Conservation (phyloP, 1,140 invertebrate genomes). For the Drosophila guanche region DNA sequence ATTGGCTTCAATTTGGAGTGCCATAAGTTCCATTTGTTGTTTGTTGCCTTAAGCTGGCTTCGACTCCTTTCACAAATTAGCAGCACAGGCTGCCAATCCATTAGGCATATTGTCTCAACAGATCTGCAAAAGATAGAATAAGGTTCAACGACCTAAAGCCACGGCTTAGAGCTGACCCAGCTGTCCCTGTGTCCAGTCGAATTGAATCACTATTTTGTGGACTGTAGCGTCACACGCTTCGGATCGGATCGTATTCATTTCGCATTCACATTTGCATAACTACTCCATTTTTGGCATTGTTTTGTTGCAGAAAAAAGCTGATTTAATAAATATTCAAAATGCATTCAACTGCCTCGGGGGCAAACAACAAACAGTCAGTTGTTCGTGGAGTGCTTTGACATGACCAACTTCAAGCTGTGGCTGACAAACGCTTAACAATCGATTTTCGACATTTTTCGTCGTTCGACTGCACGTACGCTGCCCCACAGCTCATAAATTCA, state of each 20-base stretch:
- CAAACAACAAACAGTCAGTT: not conserved
- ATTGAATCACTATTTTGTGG: conserved; percentile 12
- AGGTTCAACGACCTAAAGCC: conserved; percentile 15
- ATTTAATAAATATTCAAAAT: conserved; percentile 45
- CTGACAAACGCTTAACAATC: conserved; percentile 65
- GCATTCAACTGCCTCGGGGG: conserved; percentile 15
- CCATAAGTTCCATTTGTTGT: not conserved
- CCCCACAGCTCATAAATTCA: conserved; percentile 67
- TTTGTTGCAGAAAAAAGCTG: conserved; percentile 25
- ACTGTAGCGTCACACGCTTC: conserved; percentile 17
- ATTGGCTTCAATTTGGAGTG: too few relatives aligned
- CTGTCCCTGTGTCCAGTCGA: conserved; percentile 5
- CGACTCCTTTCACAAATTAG: not conserved
- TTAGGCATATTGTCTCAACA: too few relatives aligned
- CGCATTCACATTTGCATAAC: conserved; percentile 46
- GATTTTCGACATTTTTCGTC: conserved; percentile 62
- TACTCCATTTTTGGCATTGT: conserved; percentile 26
- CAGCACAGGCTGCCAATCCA: too few relatives aligned
- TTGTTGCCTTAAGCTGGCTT: not conserved
- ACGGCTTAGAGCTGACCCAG: not conserved
- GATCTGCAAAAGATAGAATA: too few relatives aligned
- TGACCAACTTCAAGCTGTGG: conserved; percentile 44
- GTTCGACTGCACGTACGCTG: conserved; percentile 5
- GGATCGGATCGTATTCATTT: conserved; percentile 13
- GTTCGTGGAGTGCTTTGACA: conserved; percentile 12